Base-by-base conservation (phyloP, 2,888 invertebrate genomes). In the Dryomyza anilis region DNA sequence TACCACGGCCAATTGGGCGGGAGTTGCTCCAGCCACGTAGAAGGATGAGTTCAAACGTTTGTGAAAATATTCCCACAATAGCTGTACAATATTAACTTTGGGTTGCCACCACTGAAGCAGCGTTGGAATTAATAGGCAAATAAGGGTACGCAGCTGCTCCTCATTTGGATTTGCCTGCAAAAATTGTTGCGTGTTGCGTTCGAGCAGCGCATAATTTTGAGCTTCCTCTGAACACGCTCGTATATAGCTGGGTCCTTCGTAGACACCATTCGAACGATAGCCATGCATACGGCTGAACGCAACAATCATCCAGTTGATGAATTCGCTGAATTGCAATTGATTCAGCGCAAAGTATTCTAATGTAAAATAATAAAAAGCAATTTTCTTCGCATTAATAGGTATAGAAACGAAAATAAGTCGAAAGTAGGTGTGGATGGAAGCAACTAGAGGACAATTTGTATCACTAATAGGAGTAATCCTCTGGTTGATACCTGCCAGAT, bases 41-140 rank as follows among this genome's bases (percentile, higher is more conserved):
- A 87, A 88, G 2, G 85, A 83, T 36, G 85, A 84, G 73, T 88
- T 86, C 4, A 88, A 78, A 73, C 85, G 83, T 63, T 86, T 85
- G 72, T 88, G 86, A 72, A 87, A 86, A 73, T 86, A 85, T 71
- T 88, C 88, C 87, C 88, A 87, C 2, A 88, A 75, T 46, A 84
- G 75, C 65, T 85, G 84, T 19, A 86, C 76, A 53, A 86, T 82
- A 65, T 85, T 84, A 10, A 84, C 83, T 69, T 84, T 84, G 10
- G 86, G 83, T 29, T 83, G 81, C 85, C 86, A 86, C 74, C 77
- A 85, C 23, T 85, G 82, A 39, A 80, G 74, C 23, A 84, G 75
- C n/a, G 86, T 76, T 10, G 80, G 81, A 36, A 81, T 80, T 46
- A 86, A 65, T 1, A 85, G 66, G 2, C 83, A 81, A 39, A 86